These are phyloP conservation scores for Manis pentadactyla DNA, from an alignment of 2,797 vertebrate species.

Conservation along the genomic window DNA sequence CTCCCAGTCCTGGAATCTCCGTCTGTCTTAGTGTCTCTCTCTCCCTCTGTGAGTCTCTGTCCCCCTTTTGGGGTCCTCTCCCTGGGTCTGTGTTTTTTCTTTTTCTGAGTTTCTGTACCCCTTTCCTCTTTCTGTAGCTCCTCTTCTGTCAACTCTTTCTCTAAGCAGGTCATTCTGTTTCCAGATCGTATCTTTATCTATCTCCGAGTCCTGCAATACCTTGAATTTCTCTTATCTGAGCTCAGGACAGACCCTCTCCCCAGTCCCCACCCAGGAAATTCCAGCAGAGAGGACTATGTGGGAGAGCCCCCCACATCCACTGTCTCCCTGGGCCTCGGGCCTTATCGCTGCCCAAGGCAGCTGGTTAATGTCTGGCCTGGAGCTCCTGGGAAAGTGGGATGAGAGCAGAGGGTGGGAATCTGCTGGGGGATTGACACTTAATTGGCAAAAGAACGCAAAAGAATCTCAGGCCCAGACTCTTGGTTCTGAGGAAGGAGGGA, in stretches of 20 bases:
- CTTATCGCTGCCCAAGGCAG: slow-evolving; percentile 78
- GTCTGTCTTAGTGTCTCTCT: not conserved
- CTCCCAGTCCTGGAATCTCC: not conserved
- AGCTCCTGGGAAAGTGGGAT: slow-evolving; percentile 66
- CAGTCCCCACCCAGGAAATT: slow-evolving; percentile 76
- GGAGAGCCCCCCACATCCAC: slow-evolving; percentile 46
- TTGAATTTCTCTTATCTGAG: slow-evolving; percentile 47
- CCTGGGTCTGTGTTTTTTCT: too few relatives aligned
- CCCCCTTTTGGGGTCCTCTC: not conserved
- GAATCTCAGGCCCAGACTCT: slow-evolving; percentile 47
- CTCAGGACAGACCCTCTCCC: slow-evolving; percentile 45
- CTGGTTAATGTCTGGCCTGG: slow-evolving; percentile 81
- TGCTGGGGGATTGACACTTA: slow-evolving; percentile 57
- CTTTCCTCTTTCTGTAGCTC: not conserved
- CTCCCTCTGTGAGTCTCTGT: not conserved
- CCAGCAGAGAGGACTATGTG: slow-evolving; percentile 48
- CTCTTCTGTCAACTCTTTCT: not conserved
- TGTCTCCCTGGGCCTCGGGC: slow-evolving; percentile 22
- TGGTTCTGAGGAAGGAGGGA: not conserved
- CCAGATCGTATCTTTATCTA: not conserved
- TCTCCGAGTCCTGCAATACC: not conserved
- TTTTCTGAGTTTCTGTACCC: not conserved
- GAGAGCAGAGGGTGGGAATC: slow-evolving; percentile 73
- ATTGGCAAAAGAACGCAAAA: slow-evolving; percentile 56
- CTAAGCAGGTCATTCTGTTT: not conserved